Base-by-base conservation (phyloP, 2,888 invertebrate species). In the Minunthozetes semirufus region DNA sequence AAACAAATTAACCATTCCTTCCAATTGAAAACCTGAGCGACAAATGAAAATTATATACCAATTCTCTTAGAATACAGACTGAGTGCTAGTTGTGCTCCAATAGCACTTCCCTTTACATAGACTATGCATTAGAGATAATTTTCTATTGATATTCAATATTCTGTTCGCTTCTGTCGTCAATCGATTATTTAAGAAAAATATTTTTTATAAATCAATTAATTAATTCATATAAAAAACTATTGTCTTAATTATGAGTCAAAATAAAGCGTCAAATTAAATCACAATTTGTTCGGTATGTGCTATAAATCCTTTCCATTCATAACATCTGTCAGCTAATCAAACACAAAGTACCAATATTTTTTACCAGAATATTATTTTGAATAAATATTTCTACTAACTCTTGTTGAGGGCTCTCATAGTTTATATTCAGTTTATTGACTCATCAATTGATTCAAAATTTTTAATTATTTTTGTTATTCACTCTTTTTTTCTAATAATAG, bases 21-120 rank as follows among this genome's bases (percentile, higher is more conserved):
- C 17, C 27, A 13, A 5, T 59, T 27, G 29, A 66, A 13, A 66
- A 66, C 33, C 27, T 27, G 17, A 66, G 5, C 38, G 38, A 33
- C 33, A 66, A 66, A 66, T 66, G 38, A 66, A 66, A 66, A 66
- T 66, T 38, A 38, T 66, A 53, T n/a, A 38, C 13, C 33, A 66
- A 38, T 66, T 15, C 33, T 66, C 33, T 66, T n/a, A 27, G 27
- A 27, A 17, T 61, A 33, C 17, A 61, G 29, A 33, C 33, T 33
- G 4, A 2, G 33, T 61, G 29, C 33, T 59, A n/a, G 13, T 25
- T 27, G 15, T 22, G 27, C 27, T 13, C 27, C 15, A 59, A 59
- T 11, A 19, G 59, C 59, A 59, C 29, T 59, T 59, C 59, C 59
- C 59, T 13, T 59, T 17, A 27, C 11, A 27, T 29, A 27, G 25